Evolutionary conservation across 92 coral and sea anemone genomes (phyloP).

Genomic region (Epizoanthus illoricatus): DNA sequence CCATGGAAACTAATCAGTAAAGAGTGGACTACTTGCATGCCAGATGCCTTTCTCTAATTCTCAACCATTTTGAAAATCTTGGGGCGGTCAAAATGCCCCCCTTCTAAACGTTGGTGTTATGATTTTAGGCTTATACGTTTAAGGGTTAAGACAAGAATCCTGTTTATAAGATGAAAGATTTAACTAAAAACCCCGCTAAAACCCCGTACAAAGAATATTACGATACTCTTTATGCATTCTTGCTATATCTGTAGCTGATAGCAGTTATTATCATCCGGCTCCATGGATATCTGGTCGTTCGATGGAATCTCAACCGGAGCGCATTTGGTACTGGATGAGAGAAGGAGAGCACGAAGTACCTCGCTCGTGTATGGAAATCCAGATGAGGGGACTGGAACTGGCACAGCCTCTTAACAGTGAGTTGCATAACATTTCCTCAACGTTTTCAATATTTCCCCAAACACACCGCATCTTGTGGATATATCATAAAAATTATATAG

Average conservation of each 20-base stretch:
- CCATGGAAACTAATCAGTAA: no score
- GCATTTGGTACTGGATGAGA: slow-evolving; percentile 87
- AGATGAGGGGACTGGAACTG: slow-evolving; percentile 50
- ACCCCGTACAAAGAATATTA: neutral
- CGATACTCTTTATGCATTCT: neutral
- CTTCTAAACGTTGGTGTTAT: no score
- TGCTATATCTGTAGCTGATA: slow-evolving; percentile 29
- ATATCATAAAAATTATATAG: no score
- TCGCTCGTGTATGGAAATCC: slow-evolving; percentile 62
- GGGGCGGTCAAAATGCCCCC: no score
- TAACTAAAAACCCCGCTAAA: neutral
- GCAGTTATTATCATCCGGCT: slow-evolving; percentile 60
- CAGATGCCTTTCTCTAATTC: no score
- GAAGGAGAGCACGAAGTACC: slow-evolving; percentile 64
- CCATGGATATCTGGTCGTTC: slow-evolving; percentile 69
- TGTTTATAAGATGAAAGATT: neutral
- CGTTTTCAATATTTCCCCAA: no score
- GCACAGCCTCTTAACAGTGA: neutral
- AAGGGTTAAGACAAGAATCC: neutral
- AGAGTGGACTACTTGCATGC: no score
- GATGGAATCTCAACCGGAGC: slow-evolving; percentile 51
- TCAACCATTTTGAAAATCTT: no score
- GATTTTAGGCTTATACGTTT: no score
- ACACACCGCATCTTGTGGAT: no score
- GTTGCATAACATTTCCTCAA: neutral